These are phyloP conservation scores for Chauna torquata DNA, from an alignment of 2,113 vertebrate species.

Conservation along the genomic window DNA sequence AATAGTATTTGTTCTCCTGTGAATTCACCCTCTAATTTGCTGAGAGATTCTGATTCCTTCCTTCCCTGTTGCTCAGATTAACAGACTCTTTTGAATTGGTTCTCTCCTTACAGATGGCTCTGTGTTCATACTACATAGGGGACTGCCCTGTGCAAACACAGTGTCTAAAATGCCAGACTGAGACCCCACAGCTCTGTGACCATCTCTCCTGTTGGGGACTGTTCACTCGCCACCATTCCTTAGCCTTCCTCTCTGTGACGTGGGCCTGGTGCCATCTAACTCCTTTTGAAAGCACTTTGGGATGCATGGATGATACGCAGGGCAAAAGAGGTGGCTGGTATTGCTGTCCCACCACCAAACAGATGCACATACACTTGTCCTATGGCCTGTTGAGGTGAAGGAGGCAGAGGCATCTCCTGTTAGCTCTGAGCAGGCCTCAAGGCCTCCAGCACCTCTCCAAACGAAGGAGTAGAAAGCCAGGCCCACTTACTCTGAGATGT, in stretches of 20 bases:
- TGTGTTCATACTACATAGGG: not conserved
- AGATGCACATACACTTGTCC: not conserved
- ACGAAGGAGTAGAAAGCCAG: not conserved
- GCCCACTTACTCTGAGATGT: slow-evolving; percentile 47
- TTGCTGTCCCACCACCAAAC: not conserved
- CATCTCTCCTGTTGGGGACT: not conserved
- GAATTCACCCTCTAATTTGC: not conserved
- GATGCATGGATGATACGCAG: not conserved
- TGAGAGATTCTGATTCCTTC: not conserved
- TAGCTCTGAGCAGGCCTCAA: not conserved
- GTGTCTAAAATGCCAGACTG: not conserved
- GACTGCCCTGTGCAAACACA: not conserved
- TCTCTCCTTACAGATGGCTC: not conserved
- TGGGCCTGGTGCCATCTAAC: not conserved
- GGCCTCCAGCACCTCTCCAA: not conserved
- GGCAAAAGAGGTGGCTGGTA: not conserved
- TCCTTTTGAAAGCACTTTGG: not conserved
- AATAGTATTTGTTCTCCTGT: not conserved
- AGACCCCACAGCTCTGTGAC: not conserved
- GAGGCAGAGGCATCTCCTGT: not conserved
- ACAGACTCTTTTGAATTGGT: not conserved
- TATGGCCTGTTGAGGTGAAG: not conserved
- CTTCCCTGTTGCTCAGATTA: not conserved
- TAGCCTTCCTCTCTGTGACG: not conserved
- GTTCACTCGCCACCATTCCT: not conserved